Evolutionary conservation across 2,888 invertebrate genomes (phyloP), one percentile per base, ranked within the genome.

Genomic region (Aphodius sticticus): DNA sequence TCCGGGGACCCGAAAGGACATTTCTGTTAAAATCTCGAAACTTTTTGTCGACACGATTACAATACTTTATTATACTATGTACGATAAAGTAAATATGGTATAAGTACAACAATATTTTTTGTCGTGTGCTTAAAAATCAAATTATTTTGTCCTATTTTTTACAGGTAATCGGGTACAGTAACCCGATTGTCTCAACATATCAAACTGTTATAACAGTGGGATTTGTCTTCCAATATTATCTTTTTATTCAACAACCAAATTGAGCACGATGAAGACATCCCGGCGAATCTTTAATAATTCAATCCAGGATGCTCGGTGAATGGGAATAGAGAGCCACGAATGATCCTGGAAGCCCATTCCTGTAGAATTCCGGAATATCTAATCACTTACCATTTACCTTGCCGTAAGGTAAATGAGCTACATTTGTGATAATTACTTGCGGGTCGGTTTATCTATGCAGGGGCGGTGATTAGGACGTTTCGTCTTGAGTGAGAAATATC

Each of bases 301-400:
- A 26, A 26, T 26, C 26, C 26, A 26, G 26, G 26, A 26, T 26
- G 26, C 26, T 26, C 12, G 7, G 53, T 53, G 53, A 53, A 53
- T 53, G 12, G 9, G 53, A 53, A 53, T 12, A 53, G 9, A 53
- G 12, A 53, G 53, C 53, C 53, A 9, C 53, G 12, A 53, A 53
- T 12, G 53, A 53, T 53, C 53, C 53, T 9, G 53, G 53, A 53
- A 53, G 53, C 53, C 9, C 53, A 7, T 9, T 53, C 53, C 53
- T 53, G 26, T 12, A 53, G 53, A 53, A 53, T 53, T 53, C 53
- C 12, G 9, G 53, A 53, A 53, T 53, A 53, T 12, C 53, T 53
- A 53, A 53, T 53, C 53, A 53, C 53, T 53, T 53, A 53, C 53
- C 53, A 53, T 53, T 53, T 53, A 53, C 53, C 53, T 53, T 53